Conservation (phyloP, 30 jellyfish, hydroid and myxozoan species). For the Chrysaora quinquecirrha region DNA sequence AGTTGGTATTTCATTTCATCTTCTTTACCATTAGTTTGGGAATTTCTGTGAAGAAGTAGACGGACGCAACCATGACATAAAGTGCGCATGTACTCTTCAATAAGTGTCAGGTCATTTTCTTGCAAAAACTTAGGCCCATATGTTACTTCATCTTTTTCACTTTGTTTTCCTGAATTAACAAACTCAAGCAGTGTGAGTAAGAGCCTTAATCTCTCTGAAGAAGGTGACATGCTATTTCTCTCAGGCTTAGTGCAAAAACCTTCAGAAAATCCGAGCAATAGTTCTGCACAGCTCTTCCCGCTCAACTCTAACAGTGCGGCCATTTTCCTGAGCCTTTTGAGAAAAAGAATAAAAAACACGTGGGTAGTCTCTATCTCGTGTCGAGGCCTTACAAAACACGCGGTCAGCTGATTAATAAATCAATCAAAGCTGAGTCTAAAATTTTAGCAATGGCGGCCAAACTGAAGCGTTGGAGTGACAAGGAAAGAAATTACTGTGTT, state of each 20-base stretch:
- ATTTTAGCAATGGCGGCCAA: conserved; percentile 81
- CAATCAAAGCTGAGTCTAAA: too few species aligned
- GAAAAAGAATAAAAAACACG: background rate
- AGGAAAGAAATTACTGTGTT: conserved; percentile 73
- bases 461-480: conserved; percentile 54
- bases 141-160: background rate
- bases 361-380: too few species aligned
- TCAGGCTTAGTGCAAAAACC: background rate
- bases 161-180: background rate
- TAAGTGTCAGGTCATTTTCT: background rate
- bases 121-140: background rate
- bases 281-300: background rate
- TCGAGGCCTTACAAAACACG: too few species aligned
- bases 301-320: background rate
- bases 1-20: background rate
- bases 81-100: background rate
- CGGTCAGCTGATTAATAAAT: too few species aligned
- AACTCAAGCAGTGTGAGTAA: background rate
- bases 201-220: background rate
- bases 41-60: background rate
- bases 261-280: background rate
- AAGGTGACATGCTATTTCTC: background rate
- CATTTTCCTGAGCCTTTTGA: too few species aligned
- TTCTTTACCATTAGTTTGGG: background rate
- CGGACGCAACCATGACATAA: background rate